Percentiles rank a stretch among this genome's conserved stretches.
phyloP scores from a whole-genome alignment of 2,888 invertebrate species.

The Diloba caeruleocephala region DNA sequence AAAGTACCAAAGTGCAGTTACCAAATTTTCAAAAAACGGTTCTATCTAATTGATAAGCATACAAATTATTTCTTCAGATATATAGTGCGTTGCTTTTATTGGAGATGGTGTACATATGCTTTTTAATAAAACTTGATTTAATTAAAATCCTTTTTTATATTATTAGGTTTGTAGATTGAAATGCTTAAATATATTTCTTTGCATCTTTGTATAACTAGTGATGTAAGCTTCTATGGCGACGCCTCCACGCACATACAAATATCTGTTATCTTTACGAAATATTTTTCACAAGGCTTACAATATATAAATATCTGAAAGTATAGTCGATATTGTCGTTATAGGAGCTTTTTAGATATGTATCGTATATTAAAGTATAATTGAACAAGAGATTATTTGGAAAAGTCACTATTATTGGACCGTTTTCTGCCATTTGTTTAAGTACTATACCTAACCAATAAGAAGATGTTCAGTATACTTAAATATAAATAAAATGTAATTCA shows the following conservation, averaged over 20 bases:
- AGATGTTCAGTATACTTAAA: conserved; percentile 40
- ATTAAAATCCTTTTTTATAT: conserved; percentile 38
- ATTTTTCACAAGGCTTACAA: conserved; percentile 16
- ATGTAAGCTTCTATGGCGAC: conserved; percentile 77
- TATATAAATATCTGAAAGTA: conserved; percentile 2
- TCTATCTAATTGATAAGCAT: conserved; percentile 4
- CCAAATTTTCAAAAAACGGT: conserved; percentile 13
- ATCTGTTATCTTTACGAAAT: not conserved
- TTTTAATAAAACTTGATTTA: conserved; percentile 53
- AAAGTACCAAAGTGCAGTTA: conserved; percentile 58
- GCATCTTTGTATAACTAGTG: conserved; percentile 30
- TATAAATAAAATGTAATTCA: conserved; percentile 6
- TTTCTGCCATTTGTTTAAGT: no score
- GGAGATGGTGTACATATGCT: conserved; percentile 48
- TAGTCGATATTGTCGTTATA: conserved; percentile 57
- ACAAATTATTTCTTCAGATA: conserved; percentile 59
- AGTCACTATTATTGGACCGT: no score
- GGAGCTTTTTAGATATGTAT: conserved; percentile 62
- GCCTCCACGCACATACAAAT: conserved; percentile 56
- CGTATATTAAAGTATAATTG: conserved; percentile 47
- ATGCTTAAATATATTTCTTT: conserved; percentile 52
- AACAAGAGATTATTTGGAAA: no score
- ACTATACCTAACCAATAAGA: not conserved
- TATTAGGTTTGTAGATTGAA: conserved; percentile 53
- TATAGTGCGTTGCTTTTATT: conserved; percentile 49